Evolutionary conservation across 2,113 vertebrate genomes (phyloP), one percentile per base, ranked within the genome.

Genomic region (Mustela lutreola): DNA sequence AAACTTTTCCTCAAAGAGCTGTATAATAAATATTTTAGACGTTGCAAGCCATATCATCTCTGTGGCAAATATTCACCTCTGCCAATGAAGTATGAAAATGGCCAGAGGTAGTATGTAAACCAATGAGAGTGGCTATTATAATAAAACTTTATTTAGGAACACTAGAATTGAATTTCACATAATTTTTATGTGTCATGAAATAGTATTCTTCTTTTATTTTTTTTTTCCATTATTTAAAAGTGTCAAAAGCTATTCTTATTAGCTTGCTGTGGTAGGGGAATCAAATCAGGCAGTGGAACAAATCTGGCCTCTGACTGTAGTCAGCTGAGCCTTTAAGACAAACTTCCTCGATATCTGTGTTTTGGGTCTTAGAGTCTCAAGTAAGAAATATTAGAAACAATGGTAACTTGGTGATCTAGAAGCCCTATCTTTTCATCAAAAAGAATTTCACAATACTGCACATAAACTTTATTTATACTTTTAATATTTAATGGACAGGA

Each of bases 141-240:
- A 60, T 26, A 78, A 39, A 89, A 78, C 50, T 88, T 88, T 78
- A 67, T 39, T 58, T 67, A 84, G 8, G 39, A 18, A 58, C 36
- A 53, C 10, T 60, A 53, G 42, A 90, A 42, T 73, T 94, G 42
- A 70, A 85, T 56, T 78, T 90, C 81, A 79, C 8, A 9, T 22
- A 75, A 88, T 94, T 88, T 53, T 67, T 65, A 78, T 1, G 4
- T n/a, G 31, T 75, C 73, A 39, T 42, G 26, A 95, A 50, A 73
- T 70, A 45, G 53, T 70, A 71, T 56, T 87, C 15, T 85, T 95
- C 11, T 53, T 75, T 56, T 62, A n/a, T 21, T 82, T 88, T 31
- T 93, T 93, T 93, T 83, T 73, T 11, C 33, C 71, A 78, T 42
- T 53, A 91, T 82, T 85, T 85, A 8, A 67, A 95, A 75, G 22